Evolutionary conservation across 2,797 vertebrate genomes (phyloP), one percentile per base, ranked within the genome.

Genomic region (Paguma larvata): DNA sequence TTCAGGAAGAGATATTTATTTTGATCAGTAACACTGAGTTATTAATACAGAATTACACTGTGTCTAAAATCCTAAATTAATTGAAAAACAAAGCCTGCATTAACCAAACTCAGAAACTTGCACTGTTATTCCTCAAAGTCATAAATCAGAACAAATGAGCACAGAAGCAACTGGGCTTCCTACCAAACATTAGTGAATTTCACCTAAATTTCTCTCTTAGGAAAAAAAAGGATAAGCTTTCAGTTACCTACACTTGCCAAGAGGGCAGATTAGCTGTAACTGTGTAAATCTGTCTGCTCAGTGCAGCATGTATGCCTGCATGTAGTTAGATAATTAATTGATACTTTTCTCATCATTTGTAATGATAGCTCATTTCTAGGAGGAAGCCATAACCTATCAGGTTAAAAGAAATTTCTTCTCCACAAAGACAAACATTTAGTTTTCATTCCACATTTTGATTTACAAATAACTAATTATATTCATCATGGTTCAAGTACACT

Each of bases 1-100:
- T 56, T 85, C 56, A 72, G 73, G 41, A 82, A 88, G 88, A 83
- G 78, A 94, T 73, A 86, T 88, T 85, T 34, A 56, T 85, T 90
- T 88, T 82, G 62, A 75, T 72, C 21, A 27, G 46, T 91, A 95
- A 94, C 48, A 73, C 53, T 46, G 80, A 6, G 67, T 86, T 94
- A 78, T 92, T 97, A 68, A 96, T 92, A 46, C 82, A 21, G 68
- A 88, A 51, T 78, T 83, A 94, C 16, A 23, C 32, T 83, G 34
- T 79, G 78, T 30, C 62, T 85, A 59, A 89, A 93, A 96, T 91
- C 84, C 83, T 89, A 79, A 75, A 94, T 96, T 95, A 95, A 86
- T 85, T 94, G 83, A 86, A 91, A 97, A 97, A 72, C 79, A 88
- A 95, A 94, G n/a, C 25, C n/a, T 67, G 30, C 18, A 34, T 94